phyloP scores from a whole-genome alignment of 2,797 vertebrate species.

The Urocyon cinereoargenteus region DNA sequence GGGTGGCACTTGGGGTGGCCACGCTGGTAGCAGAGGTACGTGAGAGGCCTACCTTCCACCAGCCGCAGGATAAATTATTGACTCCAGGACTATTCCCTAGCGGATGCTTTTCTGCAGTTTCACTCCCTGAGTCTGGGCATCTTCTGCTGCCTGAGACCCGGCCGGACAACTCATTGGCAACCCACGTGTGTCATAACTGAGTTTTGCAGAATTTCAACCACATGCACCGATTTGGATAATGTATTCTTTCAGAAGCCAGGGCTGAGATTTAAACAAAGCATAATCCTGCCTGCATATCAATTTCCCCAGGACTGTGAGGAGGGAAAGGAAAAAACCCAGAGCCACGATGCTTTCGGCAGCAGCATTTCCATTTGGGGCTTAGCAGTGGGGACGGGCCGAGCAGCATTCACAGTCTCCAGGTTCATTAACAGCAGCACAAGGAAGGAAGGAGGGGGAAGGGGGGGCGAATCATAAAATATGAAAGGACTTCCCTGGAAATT shows the following conservation, averaged over 20 bases:
- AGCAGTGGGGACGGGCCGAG: slow-evolving; percentile 70
- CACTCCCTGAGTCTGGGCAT: slow-evolving; percentile 82
- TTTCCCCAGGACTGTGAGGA: slow-evolving; percentile 82
- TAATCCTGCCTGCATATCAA: slow-evolving; percentile 88
- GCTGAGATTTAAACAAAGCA: slow-evolving; percentile 88
- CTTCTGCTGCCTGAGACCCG: slow-evolving; percentile 82
- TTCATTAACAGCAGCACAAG: slow-evolving; percentile 81
- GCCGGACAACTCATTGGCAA: slow-evolving; percentile 87
- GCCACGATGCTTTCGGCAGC: slow-evolving; percentile 79
- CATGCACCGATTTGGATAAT: slow-evolving; percentile 87
- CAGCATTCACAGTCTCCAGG: slow-evolving; percentile 71
- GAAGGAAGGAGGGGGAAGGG: slow-evolving; percentile 45
- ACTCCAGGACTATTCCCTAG: slow-evolving; percentile 75
- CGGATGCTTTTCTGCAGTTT: slow-evolving; percentile 83
- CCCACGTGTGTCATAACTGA: slow-evolving; percentile 85
- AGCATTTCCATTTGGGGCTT: slow-evolving; percentile 83
- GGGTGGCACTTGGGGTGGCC: slow-evolving; percentile 67
- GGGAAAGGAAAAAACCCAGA: slow-evolving; percentile 73
- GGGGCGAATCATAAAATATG: slow-evolving; percentile 80
- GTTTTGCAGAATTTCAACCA: slow-evolving; percentile 87
- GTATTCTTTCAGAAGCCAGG: slow-evolving; percentile 87
- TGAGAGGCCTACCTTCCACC: slow-evolving; percentile 64
- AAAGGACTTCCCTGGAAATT: slow-evolving; percentile 80
- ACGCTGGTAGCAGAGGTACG: neutral
- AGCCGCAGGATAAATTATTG: slow-evolving; percentile 83